phyloP scores from a whole-genome alignment of 2,113 vertebrate species.

The Abramis brama region DNA sequence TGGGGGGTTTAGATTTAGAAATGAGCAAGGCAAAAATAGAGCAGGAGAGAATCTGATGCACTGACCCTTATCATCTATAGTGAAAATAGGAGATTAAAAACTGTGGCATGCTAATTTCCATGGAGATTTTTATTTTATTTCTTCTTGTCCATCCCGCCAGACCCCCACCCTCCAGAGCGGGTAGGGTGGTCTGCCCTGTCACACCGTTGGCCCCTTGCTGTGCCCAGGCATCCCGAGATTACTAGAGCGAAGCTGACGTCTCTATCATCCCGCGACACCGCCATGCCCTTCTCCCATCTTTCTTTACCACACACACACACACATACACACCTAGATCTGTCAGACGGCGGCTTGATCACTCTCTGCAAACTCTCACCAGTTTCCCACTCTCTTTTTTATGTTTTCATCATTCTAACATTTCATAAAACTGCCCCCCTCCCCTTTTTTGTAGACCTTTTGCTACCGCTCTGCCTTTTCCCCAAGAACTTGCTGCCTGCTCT shows the following conservation, averaged over 20 bases:
- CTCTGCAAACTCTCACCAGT: constrained; percentile 52
- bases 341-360: constrained; percentile 96
- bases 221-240: constrained; percentile 87
- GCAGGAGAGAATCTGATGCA: constrained; percentile 81
- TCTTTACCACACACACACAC: constrained; percentile 62
- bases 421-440: constrained; percentile 48
- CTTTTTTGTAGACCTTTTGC: constrained; percentile 80
- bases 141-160: constrained; percentile 82
- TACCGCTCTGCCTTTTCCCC: constrained; percentile 76
- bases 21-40: constrained; percentile 68
- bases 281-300: constrained; percentile 75
- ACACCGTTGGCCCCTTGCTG: constrained; percentile 85
- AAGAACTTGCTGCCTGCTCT: constrained; percentile 49
- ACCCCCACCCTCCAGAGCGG: constrained; percentile 82
- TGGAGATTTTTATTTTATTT: constrained; percentile 98
- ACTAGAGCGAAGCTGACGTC: constrained; percentile 90
- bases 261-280: constrained; percentile 88
- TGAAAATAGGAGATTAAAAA: constrained; percentile 97
- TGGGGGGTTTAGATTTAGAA: constrained; percentile 72
- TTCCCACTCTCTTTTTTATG: constrained; percentile 38
- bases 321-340: constrained; percentile 82
- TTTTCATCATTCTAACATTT: constrained; percentile 63
- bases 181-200: constrained; percentile 91
- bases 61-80: constrained; percentile 90
- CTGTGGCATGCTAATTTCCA: constrained; percentile 99